These are phyloP conservation scores for Heptranchias perlo DNA, from an alignment of 2,113 vertebrate genomes.

Conservation along the genomic window DNA sequence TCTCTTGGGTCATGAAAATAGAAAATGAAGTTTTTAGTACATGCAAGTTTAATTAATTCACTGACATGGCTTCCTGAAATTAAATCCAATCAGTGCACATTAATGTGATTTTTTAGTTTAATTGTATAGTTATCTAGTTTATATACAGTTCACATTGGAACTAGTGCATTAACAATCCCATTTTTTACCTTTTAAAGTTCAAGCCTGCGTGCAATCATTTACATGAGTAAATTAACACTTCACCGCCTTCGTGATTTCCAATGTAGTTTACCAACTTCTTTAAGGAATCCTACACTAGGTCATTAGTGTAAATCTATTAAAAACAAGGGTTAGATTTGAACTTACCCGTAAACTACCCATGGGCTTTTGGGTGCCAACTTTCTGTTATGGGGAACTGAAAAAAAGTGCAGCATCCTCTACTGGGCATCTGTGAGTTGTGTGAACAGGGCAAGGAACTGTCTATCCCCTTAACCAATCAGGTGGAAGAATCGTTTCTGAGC, in stretches of 20 bases:
- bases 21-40: not conserved
- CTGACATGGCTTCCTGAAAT: not conserved
- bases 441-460: too few species aligned
- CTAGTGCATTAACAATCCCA: not conserved
- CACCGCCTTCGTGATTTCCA: not conserved
- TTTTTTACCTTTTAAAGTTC: not conserved
- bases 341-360: too few species aligned
- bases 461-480: too few species aligned
- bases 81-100: too few species aligned
- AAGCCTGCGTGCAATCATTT: not conserved
- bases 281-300: not conserved
- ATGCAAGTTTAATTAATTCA: not conserved
- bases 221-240: not conserved
- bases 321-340: too few species aligned
- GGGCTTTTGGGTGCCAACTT: too few species aligned
- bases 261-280: not conserved
- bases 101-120: not conserved
- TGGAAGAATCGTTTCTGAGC: too few species aligned
- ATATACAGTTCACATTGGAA: not conserved
- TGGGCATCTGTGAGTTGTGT: too few species aligned
- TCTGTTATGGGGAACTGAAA: too few species aligned
- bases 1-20: not conserved
- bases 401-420: too few species aligned
- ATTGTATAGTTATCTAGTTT: not conserved
- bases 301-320: not conserved